Conservation (phyloP, 2,113 vertebrate genomes). For the Lichenostomus cassidix region DNA sequence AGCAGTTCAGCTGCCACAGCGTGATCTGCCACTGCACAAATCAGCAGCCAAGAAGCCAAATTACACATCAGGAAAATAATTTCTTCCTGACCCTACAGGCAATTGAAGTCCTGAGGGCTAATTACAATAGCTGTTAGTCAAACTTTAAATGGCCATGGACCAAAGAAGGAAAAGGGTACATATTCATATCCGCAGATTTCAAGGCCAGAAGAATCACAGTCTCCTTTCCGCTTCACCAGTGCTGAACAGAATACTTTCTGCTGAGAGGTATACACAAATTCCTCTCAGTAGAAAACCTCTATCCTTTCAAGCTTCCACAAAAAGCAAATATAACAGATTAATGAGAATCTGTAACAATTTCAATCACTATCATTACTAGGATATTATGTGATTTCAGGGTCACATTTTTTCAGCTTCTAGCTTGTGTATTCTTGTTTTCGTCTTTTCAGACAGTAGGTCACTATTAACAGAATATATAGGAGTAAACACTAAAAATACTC, state of each 20-base stretch:
- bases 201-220: not conserved
- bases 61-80: not conserved
- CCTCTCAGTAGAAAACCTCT: not conserved
- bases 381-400: not conserved
- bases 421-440: not conserved
- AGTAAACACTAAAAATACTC: not conserved
- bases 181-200: not conserved
- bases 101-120: not conserved
- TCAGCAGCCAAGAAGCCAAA: constrained; percentile 16
- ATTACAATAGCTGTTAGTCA: not conserved
- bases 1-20: not conserved
- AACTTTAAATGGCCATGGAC: not conserved
- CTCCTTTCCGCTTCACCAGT: not conserved
- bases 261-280: not conserved
- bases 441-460: not conserved
- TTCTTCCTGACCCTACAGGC: constrained; percentile 4
- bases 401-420: not conserved
- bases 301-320: not conserved
- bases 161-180: not conserved
- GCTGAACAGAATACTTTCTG: not conserved
- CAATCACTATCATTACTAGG: not conserved
- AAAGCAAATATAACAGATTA: not conserved
- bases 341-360: not conserved
- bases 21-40: not conserved
- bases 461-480: not conserved